phyloP scores from a whole-genome alignment of 1,140 invertebrate genomes.

The Diachasma alloeum region DNA sequence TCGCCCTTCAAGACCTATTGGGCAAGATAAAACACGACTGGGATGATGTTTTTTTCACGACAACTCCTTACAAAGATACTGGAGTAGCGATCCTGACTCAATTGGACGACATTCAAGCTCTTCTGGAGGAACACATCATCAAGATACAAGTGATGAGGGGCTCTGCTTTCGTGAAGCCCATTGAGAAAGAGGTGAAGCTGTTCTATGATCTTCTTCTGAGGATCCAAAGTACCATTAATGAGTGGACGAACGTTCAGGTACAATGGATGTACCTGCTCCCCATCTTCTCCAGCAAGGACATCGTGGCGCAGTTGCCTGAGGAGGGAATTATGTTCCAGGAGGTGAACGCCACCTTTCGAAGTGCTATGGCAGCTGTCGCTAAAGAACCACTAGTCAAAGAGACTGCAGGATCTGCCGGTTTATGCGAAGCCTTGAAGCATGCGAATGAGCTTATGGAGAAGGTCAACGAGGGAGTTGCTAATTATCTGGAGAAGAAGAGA shows the following conservation, averaged over 20 bases:
- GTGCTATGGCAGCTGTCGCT: slow-evolving; percentile 79
- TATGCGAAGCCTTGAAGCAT: slow-evolving; percentile 79
- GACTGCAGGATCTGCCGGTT: slow-evolving; percentile 74
- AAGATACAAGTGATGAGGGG: slow-evolving; percentile 90
- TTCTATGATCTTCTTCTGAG: slow-evolving; percentile 85
- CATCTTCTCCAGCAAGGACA: slow-evolving; percentile 94
- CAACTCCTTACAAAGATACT: slow-evolving; percentile 79
- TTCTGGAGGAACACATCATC: slow-evolving; percentile 89
- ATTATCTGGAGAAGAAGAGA: slow-evolving; percentile 92
- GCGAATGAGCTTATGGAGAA: slow-evolving; percentile 80
- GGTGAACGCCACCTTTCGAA: slow-evolving; percentile 80
- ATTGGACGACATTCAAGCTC: slow-evolving; percentile 84
- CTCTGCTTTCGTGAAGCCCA: slow-evolving; percentile 91
- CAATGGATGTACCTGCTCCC: slow-evolving; percentile 93
- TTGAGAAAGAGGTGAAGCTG: slow-evolving; percentile 78
- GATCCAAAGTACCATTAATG: slow-evolving; percentile 83
- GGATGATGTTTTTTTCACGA: slow-evolving; percentile 79
- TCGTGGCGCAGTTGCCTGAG: slow-evolving; percentile 91
- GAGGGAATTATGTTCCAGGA: slow-evolving; percentile 82
- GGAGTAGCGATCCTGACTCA: slow-evolving; percentile 80
- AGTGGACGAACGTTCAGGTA: slow-evolving; percentile 88
- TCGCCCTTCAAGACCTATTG: slow-evolving; percentile 79
- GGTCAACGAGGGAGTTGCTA: slow-evolving; percentile 87
- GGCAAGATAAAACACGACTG: slow-evolving; percentile 88
- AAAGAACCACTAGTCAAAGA: slow-evolving; percentile 79